Base-by-base conservation (phyloP, 1,140 invertebrate genomes). In the Capitella teleta region DNA sequence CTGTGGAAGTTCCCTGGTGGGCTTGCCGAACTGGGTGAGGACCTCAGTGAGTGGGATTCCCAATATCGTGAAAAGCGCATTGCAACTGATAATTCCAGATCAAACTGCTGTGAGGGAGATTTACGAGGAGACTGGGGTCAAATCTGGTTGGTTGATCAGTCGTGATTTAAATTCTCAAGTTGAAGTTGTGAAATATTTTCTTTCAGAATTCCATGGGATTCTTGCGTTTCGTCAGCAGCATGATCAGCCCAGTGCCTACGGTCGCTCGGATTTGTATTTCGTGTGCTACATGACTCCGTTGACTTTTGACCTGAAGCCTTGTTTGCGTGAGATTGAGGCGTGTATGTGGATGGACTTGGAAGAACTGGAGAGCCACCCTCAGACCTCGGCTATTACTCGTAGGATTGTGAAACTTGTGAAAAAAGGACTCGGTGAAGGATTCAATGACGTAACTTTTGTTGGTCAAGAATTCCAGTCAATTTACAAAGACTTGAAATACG, bases 1-100 rank as follows among this genome's bases (percentile, higher is more conserved):
- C 47, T 59, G 19, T 93, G 88, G 88, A 95, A 95, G 72, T 76
- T 93, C 26, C 89, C 89, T 26, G 89, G 90, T 50, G 89, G 89
- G 44, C 85, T 87, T 72, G 83, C 90, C 19, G 85, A 93, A 66
- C 82, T 80, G 66, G 81, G 83, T 18, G 64, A 64, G 54, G 61
- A 67, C 46, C 60, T 67, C 40, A 59, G 63, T 67, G 52, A 80
- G 52, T 87, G 89, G 12, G 85, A 43, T 43, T 5, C 16, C 4
- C 18, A 43, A 23, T 14, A n/a, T n/a, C n/a, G n/a, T n/a, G n/a
- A n/a, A n/a, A n/a, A 10, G 5, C 18, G 8, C 26, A 21, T 12
- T 26, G 28, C 21, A 25, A 44, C 16, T 8, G n/a, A 26, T 21
- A 24, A 8, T 44, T 44, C 8, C 16, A 44, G 42, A 26, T 2